phyloP scores from a whole-genome alignment of 2,888 invertebrate species.

The Campoplex capitator region DNA sequence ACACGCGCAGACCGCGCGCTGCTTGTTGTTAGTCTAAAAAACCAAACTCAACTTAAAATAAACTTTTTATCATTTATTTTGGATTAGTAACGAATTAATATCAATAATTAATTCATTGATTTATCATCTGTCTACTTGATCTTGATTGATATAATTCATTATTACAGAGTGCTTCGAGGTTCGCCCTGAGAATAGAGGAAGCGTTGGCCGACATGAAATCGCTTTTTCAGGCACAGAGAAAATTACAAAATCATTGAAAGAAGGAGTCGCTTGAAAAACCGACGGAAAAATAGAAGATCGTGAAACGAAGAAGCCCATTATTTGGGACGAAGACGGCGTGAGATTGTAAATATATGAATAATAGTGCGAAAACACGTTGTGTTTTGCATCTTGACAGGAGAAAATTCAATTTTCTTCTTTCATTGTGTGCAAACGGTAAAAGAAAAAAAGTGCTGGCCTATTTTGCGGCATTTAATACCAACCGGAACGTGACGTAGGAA shows the following conservation, averaged over 20 bases:
- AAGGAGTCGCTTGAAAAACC: conserved; percentile 52
- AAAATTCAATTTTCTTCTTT: conserved; percentile 14
- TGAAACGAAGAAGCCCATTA: neutral
- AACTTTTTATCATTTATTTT: too few relatives aligned
- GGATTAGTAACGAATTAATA: too few relatives aligned
- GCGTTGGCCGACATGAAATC: conserved; percentile 90
- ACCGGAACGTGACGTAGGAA: conserved; percentile 13
- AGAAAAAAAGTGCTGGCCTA: neutral
- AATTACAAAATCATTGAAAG: conserved; percentile 81
- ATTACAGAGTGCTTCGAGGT: conserved; percentile 92
- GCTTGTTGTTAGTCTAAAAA: too few relatives aligned
- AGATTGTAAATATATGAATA: conserved; percentile 64
- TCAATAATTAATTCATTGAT: too few relatives aligned
- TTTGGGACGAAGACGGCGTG: conserved; percentile 9
- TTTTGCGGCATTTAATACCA: conserved; percentile 9
- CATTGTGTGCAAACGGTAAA: conserved; percentile 1
- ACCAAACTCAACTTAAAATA: too few relatives aligned
- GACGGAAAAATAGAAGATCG: neutral
- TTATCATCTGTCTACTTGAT: neutral
- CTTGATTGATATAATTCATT: conserved; percentile 54
- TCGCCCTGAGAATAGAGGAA: conserved; percentile 90
- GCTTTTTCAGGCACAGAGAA: conserved; percentile 88
- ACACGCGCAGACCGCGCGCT: too few relatives aligned
- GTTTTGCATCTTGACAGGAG: neutral
- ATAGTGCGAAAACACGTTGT: conserved; percentile 36